Percentiles rank a stretch among this genome's conserved stretches.
Evolutionary conservation across 2,113 vertebrate species (phyloP).

Genomic region (Pontoporia blainvillei): DNA sequence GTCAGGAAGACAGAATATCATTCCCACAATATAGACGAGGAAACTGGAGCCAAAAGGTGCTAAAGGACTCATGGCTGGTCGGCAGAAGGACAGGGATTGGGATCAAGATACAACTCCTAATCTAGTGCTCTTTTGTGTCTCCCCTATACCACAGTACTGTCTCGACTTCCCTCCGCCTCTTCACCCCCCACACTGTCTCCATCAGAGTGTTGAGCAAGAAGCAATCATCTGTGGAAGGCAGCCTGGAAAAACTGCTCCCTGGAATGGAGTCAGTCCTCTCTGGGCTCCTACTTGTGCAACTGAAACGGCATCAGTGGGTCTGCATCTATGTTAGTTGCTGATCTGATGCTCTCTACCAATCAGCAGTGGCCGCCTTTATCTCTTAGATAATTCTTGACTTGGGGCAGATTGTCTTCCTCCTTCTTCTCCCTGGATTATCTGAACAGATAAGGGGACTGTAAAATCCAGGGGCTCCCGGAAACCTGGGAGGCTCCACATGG

Average conservation of each 20-base stretch:
- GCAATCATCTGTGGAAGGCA: not conserved
- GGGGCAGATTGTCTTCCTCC: not conserved
- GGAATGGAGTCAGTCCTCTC: not conserved
- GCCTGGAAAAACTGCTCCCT: not conserved
- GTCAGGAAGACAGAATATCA: not conserved
- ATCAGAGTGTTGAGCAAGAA: not conserved
- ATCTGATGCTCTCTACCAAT: not conserved
- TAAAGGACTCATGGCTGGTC: rapidly evolving
- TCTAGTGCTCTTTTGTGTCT: not conserved
- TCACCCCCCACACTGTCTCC: not conserved
- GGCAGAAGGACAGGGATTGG: not conserved
- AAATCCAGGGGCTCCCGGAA: not conserved
- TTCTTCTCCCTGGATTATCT: not conserved
- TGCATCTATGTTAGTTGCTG: not conserved
- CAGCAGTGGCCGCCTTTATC: not conserved
- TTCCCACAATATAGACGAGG: not conserved
- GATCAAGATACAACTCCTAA: not conserved
- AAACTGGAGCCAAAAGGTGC: not conserved
- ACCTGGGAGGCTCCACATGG: not conserved
- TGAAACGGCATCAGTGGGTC: not conserved
- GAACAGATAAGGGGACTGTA: not conserved
- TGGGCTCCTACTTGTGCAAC: not conserved
- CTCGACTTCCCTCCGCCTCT: not conserved
- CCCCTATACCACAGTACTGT: not conserved
- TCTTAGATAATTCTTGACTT: not conserved